phyloP scores from a whole-genome alignment of 2,888 invertebrate species.

The Hetaerina titia region DNA sequence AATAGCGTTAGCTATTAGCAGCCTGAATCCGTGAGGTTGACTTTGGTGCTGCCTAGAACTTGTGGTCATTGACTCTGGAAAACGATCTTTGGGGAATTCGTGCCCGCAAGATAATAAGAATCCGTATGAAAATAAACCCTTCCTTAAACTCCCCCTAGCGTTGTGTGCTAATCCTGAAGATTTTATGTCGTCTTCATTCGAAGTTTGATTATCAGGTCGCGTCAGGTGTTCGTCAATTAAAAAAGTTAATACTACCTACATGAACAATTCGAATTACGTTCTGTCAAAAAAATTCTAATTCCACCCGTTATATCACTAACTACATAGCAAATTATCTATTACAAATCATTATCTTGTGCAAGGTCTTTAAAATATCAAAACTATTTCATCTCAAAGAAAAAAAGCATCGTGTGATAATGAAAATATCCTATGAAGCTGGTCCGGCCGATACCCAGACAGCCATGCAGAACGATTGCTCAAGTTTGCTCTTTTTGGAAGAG shows the following conservation, averaged over 20 bases:
- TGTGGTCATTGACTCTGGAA: too few species aligned
- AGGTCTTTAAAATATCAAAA: background rate
- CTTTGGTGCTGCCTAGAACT: too few species aligned
- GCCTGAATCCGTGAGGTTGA: too few species aligned
- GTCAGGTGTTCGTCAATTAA: background rate
- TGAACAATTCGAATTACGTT: background rate
- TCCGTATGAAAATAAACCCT: too few species aligned
- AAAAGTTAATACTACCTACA: background rate
- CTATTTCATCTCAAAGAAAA: background rate
- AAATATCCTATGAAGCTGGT: background rate
- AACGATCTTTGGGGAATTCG: too few species aligned
- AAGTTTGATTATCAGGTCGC: too few species aligned
- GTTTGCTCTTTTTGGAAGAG: background rate
- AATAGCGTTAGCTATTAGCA: too few species aligned
- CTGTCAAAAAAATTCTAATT: background rate
- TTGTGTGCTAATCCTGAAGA: too few species aligned
- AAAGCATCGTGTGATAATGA: background rate
- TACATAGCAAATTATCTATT: background rate
- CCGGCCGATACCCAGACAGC: too few species aligned
- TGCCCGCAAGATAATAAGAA: too few species aligned
- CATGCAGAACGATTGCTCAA: background rate
- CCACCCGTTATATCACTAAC: background rate
- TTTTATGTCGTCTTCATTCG: too few species aligned
- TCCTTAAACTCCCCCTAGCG: too few species aligned
- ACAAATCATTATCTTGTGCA: background rate